Evolutionary conservation across 2,888 invertebrate genomes (phyloP).

Genomic region (Meta bourneti): DNA sequence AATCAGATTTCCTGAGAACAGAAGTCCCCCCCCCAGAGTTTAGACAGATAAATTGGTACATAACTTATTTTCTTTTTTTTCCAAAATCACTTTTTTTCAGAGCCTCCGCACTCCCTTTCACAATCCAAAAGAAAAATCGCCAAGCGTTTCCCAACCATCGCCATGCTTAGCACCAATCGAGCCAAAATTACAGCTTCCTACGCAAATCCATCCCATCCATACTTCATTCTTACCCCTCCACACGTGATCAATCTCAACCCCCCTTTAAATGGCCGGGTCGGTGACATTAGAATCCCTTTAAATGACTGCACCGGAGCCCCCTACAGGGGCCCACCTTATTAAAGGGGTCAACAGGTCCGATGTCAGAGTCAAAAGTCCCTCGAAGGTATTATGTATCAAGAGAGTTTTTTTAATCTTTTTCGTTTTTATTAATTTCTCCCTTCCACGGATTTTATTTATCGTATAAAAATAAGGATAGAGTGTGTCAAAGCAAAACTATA

Average conservation of each 20-base stretch:
- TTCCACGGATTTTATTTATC: too few species aligned
- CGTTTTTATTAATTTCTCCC: not conserved
- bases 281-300: constrained; percentile 58
- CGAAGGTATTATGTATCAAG: constrained; percentile 32
- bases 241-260: constrained; percentile 49
- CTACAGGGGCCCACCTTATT: constrained; percentile 31
- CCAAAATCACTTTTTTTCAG: too few species aligned
- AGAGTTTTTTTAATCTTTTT: constrained; percentile 18
- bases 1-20: too few species aligned
- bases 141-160: constrained; percentile 21
- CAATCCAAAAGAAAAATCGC: constrained; percentile 19
- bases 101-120: too few species aligned
- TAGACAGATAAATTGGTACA: too few species aligned
- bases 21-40: too few species aligned
- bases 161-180: constrained; percentile 19
- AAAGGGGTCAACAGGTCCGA: constrained; percentile 52
- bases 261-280: constrained; percentile 62
- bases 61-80: too few species aligned
- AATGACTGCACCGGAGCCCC: constrained; percentile 41
- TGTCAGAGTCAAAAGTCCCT: constrained; percentile 56
- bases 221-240: not conserved
- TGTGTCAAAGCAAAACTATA: not conserved
- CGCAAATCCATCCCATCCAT: constrained; percentile 43
- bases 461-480: not conserved
- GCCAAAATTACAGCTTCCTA: constrained; percentile 52